phyloP scores from a whole-genome alignment of 2,888 invertebrate genomes.

The Idaea aversata region DNA sequence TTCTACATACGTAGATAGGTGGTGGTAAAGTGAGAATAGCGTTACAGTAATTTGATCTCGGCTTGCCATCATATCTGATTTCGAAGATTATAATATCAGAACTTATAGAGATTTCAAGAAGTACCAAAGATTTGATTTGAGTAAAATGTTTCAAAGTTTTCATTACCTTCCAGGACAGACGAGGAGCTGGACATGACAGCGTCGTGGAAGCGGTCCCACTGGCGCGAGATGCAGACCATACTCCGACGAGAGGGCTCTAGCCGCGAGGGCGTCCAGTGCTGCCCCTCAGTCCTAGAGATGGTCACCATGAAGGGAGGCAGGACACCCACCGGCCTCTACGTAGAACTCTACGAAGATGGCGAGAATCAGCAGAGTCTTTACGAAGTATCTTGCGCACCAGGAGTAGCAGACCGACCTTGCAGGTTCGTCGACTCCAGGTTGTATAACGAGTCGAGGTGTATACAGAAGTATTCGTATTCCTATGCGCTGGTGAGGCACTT shows the following conservation, averaged over 20 bases:
- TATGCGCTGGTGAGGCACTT: conserved; percentile 89
- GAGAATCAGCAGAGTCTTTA: conserved; percentile 86
- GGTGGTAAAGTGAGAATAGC: no score
- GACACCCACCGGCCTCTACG: conserved; percentile 85
- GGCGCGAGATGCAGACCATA: conserved; percentile 83
- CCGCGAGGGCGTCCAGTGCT: conserved; percentile 85
- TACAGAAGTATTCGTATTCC: conserved; percentile 90
- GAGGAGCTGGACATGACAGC: conserved; percentile 66
- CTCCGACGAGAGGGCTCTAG: conserved; percentile 76
- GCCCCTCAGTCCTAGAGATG: conserved; percentile 89
- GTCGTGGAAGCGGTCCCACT: conserved; percentile 78
- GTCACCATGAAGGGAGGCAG: conserved; percentile 88
- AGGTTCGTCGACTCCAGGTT: conserved; percentile 86
- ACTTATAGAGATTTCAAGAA: background rate
- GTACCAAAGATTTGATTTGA: background rate
- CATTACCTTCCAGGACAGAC: conserved; percentile 56
- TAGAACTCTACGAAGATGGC: conserved; percentile 87
- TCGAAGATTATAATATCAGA: no score
- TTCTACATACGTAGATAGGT: background rate
- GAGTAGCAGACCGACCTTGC: conserved; percentile 87
- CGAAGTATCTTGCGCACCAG: conserved; percentile 88
- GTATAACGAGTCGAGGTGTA: conserved; percentile 86
- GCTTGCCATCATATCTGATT: no score
- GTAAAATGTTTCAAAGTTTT: background rate
- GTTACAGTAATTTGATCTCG: no score